Base-by-base conservation (phyloP, 2,888 invertebrate species). In the Cerastis rubricosa region DNA sequence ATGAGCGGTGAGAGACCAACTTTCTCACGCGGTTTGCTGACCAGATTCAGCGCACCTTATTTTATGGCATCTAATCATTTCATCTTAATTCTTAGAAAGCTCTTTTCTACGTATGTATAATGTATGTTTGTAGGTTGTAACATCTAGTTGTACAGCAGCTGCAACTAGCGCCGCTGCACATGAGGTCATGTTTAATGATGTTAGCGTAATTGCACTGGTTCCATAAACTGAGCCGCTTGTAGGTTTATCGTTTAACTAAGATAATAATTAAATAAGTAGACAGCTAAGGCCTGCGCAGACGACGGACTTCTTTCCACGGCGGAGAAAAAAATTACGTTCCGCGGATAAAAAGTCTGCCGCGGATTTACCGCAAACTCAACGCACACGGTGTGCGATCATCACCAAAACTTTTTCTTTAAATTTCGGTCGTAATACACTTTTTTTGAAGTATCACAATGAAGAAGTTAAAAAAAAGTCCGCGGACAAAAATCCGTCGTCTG, bases 21-120 rank as follows among this genome's bases (percentile, higher is more conserved):
- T 94, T 96, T 96, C 96, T 94, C 96, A 95, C 94, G 94, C 90
- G 86, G 87, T 90, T 90, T 89, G 91, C 89, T 89, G 88, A 89
- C 89, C 87, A 92, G 90, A 92, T 91, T 92, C 91, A 93, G 92
- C 91, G 87, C 89, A 89, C 89, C 89, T 87, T 85, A 90, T 89
- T 92, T 93, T 93, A 93, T 92, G 88, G 87, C 84, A 85, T 86
- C 86, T 89, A 87, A 87, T 90, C 82, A 89, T 84, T 86, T 76
- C 78, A 84, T 74, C 82, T 82, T 79, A 80, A 86, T 89, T 89
- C 87, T 86, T 78, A 76, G 88, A 87, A 89, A 89, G 86, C 83
- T 84, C 78, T 75, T 80, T 85, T 80, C 71, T 82, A 72, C 73
- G 51, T 74, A 78, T 71, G 76, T 75, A 71, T 72, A 75, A 86